phyloP scores from a whole-genome alignment of 2,113 vertebrate genomes.

The Terrapene triunguis region DNA sequence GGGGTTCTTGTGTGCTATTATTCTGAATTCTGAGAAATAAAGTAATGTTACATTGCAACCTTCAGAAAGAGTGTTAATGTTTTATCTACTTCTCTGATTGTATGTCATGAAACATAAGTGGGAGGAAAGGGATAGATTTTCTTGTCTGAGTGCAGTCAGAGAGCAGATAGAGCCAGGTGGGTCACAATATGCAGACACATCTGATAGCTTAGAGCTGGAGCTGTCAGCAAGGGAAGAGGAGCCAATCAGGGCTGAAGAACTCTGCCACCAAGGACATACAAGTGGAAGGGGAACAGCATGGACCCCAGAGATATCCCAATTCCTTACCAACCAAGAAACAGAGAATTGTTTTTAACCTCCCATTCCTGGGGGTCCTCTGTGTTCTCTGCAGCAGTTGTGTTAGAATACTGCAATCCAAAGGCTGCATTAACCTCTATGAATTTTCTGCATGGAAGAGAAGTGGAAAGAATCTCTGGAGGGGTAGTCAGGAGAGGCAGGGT shows the following conservation, averaged over 20 bases:
- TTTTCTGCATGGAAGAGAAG: background rate
- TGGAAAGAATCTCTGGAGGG: background rate
- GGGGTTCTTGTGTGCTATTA: background rate
- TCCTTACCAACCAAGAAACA: background rate
- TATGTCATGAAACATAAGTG: background rate
- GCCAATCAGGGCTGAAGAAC: background rate
- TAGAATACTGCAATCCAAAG: background rate
- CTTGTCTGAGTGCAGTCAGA: background rate
- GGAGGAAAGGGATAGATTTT: background rate
- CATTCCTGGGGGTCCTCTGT: background rate
- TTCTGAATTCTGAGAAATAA: background rate
- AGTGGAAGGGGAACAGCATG: background rate
- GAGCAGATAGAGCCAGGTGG: background rate
- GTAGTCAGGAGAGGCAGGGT: background rate
- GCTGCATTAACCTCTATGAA: background rate
- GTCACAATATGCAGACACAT: background rate
- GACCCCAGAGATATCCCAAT: background rate
- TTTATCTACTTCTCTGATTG: background rate
- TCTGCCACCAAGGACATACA: background rate
- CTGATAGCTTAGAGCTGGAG: background rate
- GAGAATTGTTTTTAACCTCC: background rate
- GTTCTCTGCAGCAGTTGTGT: background rate
- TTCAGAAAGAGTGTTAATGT: background rate
- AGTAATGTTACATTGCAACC: background rate
- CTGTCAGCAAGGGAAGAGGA: background rate